phyloP scores from a whole-genome alignment of 1,140 invertebrate genomes.

The Myzus persicae region DNA sequence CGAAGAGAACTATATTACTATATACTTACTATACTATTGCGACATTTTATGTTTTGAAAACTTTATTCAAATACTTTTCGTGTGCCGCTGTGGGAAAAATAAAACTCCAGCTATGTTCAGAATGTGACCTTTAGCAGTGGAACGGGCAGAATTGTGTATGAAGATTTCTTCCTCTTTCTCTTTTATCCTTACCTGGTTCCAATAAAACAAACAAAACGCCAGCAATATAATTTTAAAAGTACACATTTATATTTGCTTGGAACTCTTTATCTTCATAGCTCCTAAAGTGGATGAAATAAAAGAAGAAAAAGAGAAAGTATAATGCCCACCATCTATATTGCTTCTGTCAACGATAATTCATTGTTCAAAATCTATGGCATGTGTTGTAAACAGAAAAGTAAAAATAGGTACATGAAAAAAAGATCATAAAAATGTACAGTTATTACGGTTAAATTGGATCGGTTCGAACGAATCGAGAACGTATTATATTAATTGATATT shows the following conservation, averaged over 20 bases:
- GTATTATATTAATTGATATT: background rate
- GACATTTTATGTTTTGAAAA: background rate
- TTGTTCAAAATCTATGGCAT: background rate
- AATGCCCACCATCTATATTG: background rate
- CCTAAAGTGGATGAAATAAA: constrained; percentile 36
- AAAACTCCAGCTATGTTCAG: background rate
- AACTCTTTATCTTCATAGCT: constrained; percentile 35
- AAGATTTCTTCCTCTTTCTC: background rate
- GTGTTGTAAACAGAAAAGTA: background rate
- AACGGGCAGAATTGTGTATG: background rate
- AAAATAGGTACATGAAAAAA: background rate
- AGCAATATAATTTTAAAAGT: constrained; percentile 46
- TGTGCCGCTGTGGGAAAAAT: constrained; percentile 45
- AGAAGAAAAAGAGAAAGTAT: background rate
- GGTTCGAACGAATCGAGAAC: background rate
- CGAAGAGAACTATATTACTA: background rate
- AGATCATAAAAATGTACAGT: background rate
- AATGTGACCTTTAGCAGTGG: constrained; percentile 9
- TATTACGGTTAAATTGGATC: background rate
- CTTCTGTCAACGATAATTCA: background rate
- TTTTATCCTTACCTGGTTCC: constrained; percentile 18
- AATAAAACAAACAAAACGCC: constrained; percentile 48
- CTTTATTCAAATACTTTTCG: constrained; percentile 43
- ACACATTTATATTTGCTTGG: constrained; percentile 43
- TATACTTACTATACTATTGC: background rate